Base-by-base conservation (phyloP, 2,797 vertebrate genomes). In the Crocidura indochinensis region DNA sequence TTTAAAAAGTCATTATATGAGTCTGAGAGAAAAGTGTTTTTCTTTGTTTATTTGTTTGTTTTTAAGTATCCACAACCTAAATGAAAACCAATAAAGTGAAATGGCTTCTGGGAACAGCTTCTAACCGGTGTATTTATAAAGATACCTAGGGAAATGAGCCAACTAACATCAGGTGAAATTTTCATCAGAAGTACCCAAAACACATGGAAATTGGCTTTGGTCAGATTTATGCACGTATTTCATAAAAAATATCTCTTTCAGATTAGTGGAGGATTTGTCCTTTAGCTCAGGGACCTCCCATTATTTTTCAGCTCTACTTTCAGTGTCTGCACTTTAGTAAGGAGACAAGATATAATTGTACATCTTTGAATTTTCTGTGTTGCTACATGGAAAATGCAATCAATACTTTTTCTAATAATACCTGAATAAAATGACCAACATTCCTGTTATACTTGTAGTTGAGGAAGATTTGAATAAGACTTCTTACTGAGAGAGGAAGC, bases 141-240 rank as follows among this genome's bases (percentile, higher is more conserved):
- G 51, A 78, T 51, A 91, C 56, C 75, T 72, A 47, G 31, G 72
- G 68, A 82, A 46, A 76, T 4, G 6, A 67, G 72, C 53, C 75
- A 78, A 31, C 14, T 72, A 44, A 7, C 82, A 29, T 26, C 31
- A 27, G 44, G 47, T 91, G 85, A 75, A 60, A 77, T 87, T 88
- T 92, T 90, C 76, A 85, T 82, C 72, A 74, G 62, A 79, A 87
- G 91, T 46, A 20, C 27, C 26, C 67, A 88, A 77, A 71, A 19
- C 24, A 75, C 64, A 81, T 75, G 49, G 74, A 91, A 81, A 84
- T 65, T 64, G 27, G 53, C 53, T 84, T 31, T 12, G 90, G 65
- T 31, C 51, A 74, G 74, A 27, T 85, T 90, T 68, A 26, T 19
- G 31, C 47, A 91, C 49, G 87, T 46, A 84, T 73, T 90, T 84